These are phyloP conservation scores for Rhinichthys osculus DNA, from an alignment of 2,797 vertebrate species.

Conservation along the genomic window DNA sequence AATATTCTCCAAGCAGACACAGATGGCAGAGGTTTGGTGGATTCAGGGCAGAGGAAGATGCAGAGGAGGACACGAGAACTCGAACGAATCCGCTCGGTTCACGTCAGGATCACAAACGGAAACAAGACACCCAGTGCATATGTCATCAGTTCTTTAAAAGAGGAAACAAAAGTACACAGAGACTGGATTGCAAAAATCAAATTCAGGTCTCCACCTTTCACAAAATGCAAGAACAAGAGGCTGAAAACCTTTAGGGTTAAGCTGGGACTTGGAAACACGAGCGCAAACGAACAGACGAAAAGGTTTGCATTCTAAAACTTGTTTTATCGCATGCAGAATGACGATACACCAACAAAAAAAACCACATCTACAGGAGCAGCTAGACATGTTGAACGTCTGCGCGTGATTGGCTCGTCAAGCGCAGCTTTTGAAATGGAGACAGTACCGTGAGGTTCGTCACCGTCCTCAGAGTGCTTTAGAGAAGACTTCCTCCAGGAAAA, in stretches of 20 bases:
- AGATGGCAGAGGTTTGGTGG: slow-evolving; percentile 56
- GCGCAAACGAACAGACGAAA: slow-evolving; percentile 37
- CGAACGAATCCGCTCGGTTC: slow-evolving; percentile 39
- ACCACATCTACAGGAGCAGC: slow-evolving; percentile 54
- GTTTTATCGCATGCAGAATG: slow-evolving; percentile 64
- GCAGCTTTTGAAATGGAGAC: slow-evolving; percentile 54
- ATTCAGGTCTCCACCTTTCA: slow-evolving; percentile 51
- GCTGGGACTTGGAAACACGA: slow-evolving; percentile 47
- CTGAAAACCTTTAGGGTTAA: slow-evolving; percentile 41
- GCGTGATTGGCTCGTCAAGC: slow-evolving; percentile 46
- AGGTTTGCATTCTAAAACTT: slow-evolving; percentile 57
- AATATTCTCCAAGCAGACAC: slow-evolving; percentile 64
- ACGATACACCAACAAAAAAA: background rate
- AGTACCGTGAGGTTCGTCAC: slow-evolving; percentile 61
- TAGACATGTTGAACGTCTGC: slow-evolving; percentile 50
- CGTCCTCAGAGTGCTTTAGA: slow-evolving; percentile 55
- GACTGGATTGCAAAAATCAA: slow-evolving; percentile 6
- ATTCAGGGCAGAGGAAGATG: slow-evolving; percentile 43
- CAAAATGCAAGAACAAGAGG: slow-evolving; percentile 45
- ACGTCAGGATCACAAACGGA: slow-evolving; percentile 49
- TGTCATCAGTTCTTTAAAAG: slow-evolving; percentile 55
- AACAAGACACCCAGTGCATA: slow-evolving; percentile 65
- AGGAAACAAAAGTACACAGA: slow-evolving; percentile 29
- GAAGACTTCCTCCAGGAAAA: slow-evolving; percentile 52
- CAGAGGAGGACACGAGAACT: slow-evolving; percentile 32